These are phyloP conservation scores for Hypanus sabinus DNA, from an alignment of 2,113 vertebrate species.

Conservation along the genomic window DNA sequence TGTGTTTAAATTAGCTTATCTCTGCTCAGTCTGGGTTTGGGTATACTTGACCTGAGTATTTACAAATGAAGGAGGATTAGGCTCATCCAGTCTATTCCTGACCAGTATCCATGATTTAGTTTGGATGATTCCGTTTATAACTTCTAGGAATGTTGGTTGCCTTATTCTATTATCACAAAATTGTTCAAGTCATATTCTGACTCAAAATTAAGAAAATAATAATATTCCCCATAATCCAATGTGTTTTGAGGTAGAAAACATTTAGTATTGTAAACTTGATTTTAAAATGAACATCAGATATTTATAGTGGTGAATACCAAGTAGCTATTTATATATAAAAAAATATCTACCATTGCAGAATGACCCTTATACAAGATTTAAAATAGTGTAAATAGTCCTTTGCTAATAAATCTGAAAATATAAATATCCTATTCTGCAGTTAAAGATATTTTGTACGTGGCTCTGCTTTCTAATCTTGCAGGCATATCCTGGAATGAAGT, in stretches of 20 bases:
- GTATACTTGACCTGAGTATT: neutral
- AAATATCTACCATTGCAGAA: neutral
- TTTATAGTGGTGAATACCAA: neutral
- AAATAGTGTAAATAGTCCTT: neutral
- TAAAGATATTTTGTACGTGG: neutral
- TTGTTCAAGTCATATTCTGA: neutral
- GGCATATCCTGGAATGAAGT: neutral
- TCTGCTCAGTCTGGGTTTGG: neutral
- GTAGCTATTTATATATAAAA: too few species aligned
- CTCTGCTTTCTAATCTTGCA: neutral
- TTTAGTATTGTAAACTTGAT: neutral
- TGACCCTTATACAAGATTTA: neutral
- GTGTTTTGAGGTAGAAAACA: neutral
- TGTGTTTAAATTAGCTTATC: neutral
- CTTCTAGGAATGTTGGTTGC: neutral
- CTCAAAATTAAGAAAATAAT: neutral
- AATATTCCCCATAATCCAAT: neutral
- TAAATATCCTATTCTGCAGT: neutral
- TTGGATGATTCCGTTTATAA: neutral
- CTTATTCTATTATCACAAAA: neutral
- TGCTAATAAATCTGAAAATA: neutral
- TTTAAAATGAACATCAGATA: neutral
- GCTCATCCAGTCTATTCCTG: neutral
- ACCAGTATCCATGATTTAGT: neutral
- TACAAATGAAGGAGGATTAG: neutral